These are phyloP conservation scores for Philopedon plagiatum DNA, from an alignment of 2,888 invertebrate genomes.

Conservation along the genomic window DNA sequence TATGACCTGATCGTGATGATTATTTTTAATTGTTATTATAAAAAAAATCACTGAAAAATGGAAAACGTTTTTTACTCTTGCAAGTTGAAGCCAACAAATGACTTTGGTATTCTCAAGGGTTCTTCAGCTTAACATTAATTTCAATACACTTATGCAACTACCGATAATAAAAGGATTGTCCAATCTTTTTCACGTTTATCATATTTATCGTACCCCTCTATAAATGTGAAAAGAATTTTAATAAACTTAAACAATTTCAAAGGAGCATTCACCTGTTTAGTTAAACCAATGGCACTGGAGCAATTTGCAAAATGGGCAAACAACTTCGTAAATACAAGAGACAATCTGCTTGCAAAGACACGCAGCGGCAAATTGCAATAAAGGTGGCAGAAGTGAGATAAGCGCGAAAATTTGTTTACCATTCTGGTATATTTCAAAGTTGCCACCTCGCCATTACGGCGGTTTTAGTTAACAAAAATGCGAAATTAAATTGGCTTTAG, in stretches of 20 bases:
- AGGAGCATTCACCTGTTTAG: slow-evolving; percentile 20
- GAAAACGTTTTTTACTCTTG: no score
- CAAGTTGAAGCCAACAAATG: no score
- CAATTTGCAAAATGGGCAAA: slow-evolving; percentile 37
- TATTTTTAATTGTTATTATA: no score
- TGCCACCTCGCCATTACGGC: slow-evolving; percentile 35
- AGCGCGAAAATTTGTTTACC: slow-evolving; percentile 47
- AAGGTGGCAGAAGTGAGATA: slow-evolving; percentile 49
- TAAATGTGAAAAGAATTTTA: background rate
- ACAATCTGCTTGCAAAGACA: slow-evolving; percentile 45
- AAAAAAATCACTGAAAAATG: no score
- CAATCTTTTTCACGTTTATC: background rate
- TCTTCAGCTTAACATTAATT: no score
- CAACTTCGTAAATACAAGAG: slow-evolving; percentile 46
- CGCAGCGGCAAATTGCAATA: slow-evolving; percentile 47
- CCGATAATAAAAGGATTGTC: no score
- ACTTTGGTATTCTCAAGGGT: no score
- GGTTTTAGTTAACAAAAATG: slow-evolving; percentile 39
- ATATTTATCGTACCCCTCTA: background rate
- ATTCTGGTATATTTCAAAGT: slow-evolving; percentile 43
- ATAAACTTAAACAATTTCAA: slow-evolving; percentile 11
- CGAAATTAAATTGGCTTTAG: slow-evolving; percentile 46
- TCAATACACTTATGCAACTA: no score
- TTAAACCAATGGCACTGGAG: slow-evolving; percentile 14
- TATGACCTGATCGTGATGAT: no score